Percentiles rank a stretch among this genome's conserved stretches.
These are phyloP conservation scores for Bembecia ichneumoniformis DNA, from an alignment of 2,888 invertebrate genomes.

Conservation along the genomic window DNA sequence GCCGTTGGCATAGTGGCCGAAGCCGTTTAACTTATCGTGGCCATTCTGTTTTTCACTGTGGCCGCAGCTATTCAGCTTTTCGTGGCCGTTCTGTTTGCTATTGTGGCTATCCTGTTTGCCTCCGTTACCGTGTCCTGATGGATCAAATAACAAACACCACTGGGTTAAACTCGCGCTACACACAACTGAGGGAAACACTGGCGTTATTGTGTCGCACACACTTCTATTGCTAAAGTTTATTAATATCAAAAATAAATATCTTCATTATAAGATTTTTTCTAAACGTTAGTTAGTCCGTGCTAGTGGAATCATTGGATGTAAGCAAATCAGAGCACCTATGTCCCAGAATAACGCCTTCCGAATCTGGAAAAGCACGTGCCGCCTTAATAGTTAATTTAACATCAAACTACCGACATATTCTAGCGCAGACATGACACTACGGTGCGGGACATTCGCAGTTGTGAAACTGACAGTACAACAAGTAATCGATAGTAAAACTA, in stretches of 20 bases:
- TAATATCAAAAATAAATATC: conserved; percentile 3
- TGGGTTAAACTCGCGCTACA: conserved; percentile 30
- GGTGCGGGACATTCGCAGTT: not conserved
- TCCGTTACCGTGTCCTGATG: conserved; percentile 52
- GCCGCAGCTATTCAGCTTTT: conserved; percentile 8
- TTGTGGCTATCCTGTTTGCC: conserved; percentile 6
- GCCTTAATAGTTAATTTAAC: conserved; percentile 10
- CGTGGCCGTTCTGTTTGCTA: conserved; percentile 5
- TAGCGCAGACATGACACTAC: not conserved
- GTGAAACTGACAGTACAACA: not conserved
- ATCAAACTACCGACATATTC: not conserved
- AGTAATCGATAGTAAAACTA: not conserved
- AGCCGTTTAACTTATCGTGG: conserved; percentile 11
- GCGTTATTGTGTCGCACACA: conserved; percentile 47
- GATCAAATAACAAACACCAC: conserved; percentile 42
- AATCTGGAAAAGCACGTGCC: conserved; percentile 53
- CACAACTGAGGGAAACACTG: conserved; percentile 29
- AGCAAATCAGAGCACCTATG: conserved; percentile 37
- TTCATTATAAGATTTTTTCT: conserved; percentile 13
- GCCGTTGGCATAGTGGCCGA: conserved; percentile 17
- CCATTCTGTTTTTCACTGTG: conserved; percentile 11
- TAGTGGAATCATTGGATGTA: conserved; percentile 41
- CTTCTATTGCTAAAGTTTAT: conserved; percentile 1
- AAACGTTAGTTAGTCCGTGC: conserved; percentile 30
- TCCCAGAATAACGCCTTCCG: conserved; percentile 42